Base-by-base conservation (phyloP, 2,113 vertebrate species). In the Brachypodius melanocephalos region DNA sequence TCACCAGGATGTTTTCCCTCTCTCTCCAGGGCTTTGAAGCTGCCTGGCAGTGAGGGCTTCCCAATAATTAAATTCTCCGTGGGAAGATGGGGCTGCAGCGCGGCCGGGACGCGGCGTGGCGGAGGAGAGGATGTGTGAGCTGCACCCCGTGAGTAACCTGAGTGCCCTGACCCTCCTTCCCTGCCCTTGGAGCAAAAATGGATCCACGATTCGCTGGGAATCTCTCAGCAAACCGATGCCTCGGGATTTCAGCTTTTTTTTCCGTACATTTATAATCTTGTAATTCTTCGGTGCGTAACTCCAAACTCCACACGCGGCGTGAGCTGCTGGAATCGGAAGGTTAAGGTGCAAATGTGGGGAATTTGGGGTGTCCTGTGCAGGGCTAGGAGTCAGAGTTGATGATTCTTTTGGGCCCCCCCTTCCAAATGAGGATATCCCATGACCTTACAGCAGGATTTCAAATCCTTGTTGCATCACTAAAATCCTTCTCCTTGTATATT, bases 1-100 rank as follows among this genome's bases (percentile, higher is more conserved):
- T 96, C 96, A 97, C 78, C 88, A 66, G 91, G 91, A 83, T 92
- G 10, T 80, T 96, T 72, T 96, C 68, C 90, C 72, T 96, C 14
- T 55, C 43, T 73, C 1, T 54, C 17, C 71, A 97, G 97, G 94
- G 92, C 88, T 97, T 82, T 96, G 95, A 89, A 94, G 84, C 92
- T 95, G 36, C 95, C 73, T 97, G 66, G 72, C 93, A 66, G 62
- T 79, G 91, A 96, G 94, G 88, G 96, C 42, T 88, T 94, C 52
- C 88, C 67, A 85, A 57, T 29, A 67, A 88, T 94, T 96, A 75
- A 97, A 90, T 96, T 85, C 91, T 79, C 68, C 7, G 12, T 11
- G 91, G 97, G 94, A 45, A 3, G 85, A 97, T 96, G 95, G 91
- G 80, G 90, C 89, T 93, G 94, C 85, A 42, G 73, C 48, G 40